Conservation (phyloP, 2,888 invertebrate genomes). For the Parthenolecanium corni region DNA sequence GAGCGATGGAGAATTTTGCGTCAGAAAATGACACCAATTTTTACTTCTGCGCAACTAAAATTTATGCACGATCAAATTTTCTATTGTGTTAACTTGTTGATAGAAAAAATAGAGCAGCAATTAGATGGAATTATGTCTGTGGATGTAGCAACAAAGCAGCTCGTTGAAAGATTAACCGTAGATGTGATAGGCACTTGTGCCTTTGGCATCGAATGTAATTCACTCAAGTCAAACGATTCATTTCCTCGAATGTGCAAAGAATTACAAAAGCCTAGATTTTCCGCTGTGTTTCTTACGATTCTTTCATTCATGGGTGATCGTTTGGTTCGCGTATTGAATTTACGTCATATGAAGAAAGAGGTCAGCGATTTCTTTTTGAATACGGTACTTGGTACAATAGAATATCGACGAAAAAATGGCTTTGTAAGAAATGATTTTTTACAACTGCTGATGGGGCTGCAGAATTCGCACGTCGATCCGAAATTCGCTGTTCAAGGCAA, state of each 20-base stretch:
- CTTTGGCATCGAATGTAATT: constrained; percentile 16
- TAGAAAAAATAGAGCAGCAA: constrained; percentile 4
- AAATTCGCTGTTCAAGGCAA: neutral
- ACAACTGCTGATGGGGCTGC: constrained; percentile 28
- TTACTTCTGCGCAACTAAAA: constrained; percentile 40
- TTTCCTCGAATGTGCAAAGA: neutral
- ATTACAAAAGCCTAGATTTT: neutral
- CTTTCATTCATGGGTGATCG: no score
- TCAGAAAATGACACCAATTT: constrained; percentile 39
- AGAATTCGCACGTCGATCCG: neutral
- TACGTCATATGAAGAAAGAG: no score
- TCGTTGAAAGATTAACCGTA: constrained; percentile 2
- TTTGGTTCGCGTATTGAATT: no score
- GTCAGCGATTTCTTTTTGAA: constrained; percentile 34
- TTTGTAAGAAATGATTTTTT: constrained; percentile 12
- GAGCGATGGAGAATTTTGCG: constrained; percentile 38
- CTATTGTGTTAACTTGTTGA: constrained; percentile 21
- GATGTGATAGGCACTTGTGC: constrained; percentile 17
- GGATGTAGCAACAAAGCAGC: neutral
- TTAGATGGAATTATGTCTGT: neutral
- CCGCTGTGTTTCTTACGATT: no score
- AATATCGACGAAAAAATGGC: neutral
- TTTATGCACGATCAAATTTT: constrained; percentile 28
- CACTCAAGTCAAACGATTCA: constrained; percentile 1
- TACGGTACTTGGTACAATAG: constrained; percentile 31